Conservation (phyloP, 2,888 invertebrate species). For the Perithous albicinctus region DNA sequence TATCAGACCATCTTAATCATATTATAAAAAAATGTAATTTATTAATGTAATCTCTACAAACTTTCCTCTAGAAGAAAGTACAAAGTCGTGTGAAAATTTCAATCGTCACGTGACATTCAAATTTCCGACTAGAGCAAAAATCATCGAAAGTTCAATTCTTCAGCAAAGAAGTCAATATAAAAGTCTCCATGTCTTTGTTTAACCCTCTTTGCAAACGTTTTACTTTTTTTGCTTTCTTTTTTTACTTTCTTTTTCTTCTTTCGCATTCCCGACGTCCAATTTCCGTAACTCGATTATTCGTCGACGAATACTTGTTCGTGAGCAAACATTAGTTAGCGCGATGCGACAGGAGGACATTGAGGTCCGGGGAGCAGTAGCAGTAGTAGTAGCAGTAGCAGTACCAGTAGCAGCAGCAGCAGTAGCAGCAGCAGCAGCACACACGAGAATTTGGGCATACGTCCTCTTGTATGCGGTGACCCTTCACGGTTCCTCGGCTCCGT, state of each 20-base stretch:
- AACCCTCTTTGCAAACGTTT: constrained; percentile 10
- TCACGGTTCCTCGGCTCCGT: constrained; percentile 82
- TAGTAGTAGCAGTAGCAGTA: no score
- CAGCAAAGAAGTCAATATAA: background rate
- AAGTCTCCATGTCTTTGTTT: constrained; percentile 42
- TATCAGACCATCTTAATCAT: no score
- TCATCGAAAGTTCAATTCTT: background rate
- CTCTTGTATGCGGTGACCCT: constrained; percentile 79
- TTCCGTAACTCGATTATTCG: constrained; percentile 81
- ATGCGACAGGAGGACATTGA: constrained; percentile 58
- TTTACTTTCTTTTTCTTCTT: constrained; percentile 67
- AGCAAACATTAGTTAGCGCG: constrained; percentile 84
- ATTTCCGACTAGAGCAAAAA: background rate
- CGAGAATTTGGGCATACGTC: constrained; percentile 56
- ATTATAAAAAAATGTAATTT: no score
- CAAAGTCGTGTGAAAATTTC: no score
- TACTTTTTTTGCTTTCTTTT: no score
- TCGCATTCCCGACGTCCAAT: constrained; percentile 61
- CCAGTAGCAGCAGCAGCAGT: no score
- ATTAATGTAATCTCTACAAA: no score
- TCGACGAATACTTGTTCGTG: constrained; percentile 78
- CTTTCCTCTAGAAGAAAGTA: no score
- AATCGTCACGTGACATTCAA: no score
- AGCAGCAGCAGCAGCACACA: constrained; percentile 5
- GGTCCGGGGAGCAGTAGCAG: constrained; percentile 19